Evolutionary conservation across 2,888 invertebrate genomes (phyloP).

Genomic region (Acleris emargana): DNA sequence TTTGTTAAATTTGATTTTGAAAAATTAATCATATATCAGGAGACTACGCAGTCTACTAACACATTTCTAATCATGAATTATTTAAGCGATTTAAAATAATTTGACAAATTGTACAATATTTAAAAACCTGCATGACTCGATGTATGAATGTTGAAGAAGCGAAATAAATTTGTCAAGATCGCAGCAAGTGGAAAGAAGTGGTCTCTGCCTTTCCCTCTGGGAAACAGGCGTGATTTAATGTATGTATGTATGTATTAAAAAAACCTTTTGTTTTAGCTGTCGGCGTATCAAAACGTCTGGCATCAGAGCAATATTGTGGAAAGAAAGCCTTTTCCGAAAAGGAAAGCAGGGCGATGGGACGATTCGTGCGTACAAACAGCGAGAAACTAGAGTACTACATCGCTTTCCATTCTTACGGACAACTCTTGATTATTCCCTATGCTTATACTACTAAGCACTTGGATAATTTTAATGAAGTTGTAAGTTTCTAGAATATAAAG

Average conservation of each 20-base stretch:
- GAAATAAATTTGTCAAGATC: too few species aligned
- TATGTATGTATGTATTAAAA: too few species aligned
- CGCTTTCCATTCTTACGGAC: slow-evolving; percentile 82
- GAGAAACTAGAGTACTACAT: slow-evolving; percentile 60
- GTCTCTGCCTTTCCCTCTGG: too few species aligned
- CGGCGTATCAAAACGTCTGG: slow-evolving; percentile 4
- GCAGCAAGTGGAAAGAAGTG: too few species aligned
- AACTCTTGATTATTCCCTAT: slow-evolving; percentile 74
- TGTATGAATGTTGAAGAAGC: too few species aligned
- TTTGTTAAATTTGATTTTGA: too few species aligned
- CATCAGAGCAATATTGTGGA: slow-evolving; percentile 53
- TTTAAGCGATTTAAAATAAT: not conserved
- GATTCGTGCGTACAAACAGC: slow-evolving; percentile 50
- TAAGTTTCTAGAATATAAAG: slow-evolving; percentile 9
- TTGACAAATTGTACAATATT: not conserved
- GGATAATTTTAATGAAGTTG: slow-evolving; percentile 50
- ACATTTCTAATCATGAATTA: too few species aligned
- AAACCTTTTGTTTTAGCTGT: slow-evolving; percentile 14
- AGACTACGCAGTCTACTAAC: too few species aligned
- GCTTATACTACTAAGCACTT: slow-evolving; percentile 59
- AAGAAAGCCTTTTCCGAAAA: slow-evolving; percentile 63
- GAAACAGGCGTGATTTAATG: too few species aligned
- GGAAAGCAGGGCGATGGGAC: slow-evolving; percentile 55
- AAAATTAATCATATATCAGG: too few species aligned
- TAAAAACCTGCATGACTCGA: too few species aligned